Percentiles rank a stretch among this genome's conserved stretches.
phyloP scores from a whole-genome alignment of 2,113 vertebrate genomes.

The human (Homo sapiens) region DNA sequence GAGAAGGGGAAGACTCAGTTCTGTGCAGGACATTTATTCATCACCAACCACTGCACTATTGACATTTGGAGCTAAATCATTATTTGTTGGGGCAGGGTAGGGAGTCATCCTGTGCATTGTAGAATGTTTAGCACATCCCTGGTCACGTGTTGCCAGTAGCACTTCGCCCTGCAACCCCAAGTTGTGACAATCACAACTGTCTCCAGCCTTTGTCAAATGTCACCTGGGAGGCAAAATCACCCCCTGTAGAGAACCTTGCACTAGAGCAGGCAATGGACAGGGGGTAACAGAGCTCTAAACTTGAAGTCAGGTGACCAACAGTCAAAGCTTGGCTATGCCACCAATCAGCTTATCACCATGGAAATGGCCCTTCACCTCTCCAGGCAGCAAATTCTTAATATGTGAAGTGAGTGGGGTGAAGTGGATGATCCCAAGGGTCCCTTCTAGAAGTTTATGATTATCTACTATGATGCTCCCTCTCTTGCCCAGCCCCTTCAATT shows the following conservation, averaged over 20 bases:
- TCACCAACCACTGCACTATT: fast-evolving
- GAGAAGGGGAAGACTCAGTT: not conserved
- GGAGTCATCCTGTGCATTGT: not conserved
- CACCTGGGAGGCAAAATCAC: not conserved
- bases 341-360: not conserved
- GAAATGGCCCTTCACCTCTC: not conserved
- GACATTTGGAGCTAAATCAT: not conserved
- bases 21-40: no score
- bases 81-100: not conserved
- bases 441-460: constrained; percentile 8
- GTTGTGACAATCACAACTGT: not conserved
- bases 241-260: not conserved
- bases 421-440: not conserved
- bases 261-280: fast-evolving
- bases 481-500: not conserved
- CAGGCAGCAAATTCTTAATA: not conserved
- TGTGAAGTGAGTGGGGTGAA: not conserved
- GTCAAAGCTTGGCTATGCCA: not conserved
- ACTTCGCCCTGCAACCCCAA: not conserved
- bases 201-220: not conserved
- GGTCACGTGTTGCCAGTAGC: not conserved
- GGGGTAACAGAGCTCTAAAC: not conserved
- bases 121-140: not conserved
- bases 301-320: not conserved
- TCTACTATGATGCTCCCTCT: not conserved